A percentile compares a stretch with the other conserved stretches of the same genome.
Evolutionary conservation across 2,113 vertebrate species (phyloP).

Genomic region (Cyanoliseus patagonus): DNA sequence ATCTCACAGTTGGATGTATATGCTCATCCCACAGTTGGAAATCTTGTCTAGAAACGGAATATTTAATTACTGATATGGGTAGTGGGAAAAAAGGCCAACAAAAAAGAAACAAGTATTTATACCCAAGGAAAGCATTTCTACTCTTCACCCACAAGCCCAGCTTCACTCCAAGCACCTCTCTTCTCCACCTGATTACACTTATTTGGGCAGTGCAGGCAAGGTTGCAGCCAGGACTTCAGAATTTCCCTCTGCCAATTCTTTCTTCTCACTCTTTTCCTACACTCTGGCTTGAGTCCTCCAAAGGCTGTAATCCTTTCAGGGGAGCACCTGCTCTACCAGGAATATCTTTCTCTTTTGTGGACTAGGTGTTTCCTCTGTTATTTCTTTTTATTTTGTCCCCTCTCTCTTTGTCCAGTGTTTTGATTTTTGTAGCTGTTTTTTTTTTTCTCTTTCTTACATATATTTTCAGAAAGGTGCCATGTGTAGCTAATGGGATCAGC

Average conservation of each 20-base stretch:
- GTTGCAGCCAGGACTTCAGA: background rate
- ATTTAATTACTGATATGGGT: background rate
- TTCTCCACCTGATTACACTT: background rate
- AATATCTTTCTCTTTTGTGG: background rate
- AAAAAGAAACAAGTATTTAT: background rate
- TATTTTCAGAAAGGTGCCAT: background rate
- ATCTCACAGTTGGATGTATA: no score
- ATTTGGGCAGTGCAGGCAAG: background rate
- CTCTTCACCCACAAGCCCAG: background rate
- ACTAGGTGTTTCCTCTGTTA: background rate
- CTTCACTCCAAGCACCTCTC: background rate
- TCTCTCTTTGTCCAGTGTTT: background rate
- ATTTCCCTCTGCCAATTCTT: background rate
- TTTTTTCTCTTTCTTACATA: background rate
- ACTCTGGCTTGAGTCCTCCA: background rate
- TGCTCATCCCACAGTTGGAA: no score
- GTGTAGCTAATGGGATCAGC: background rate
- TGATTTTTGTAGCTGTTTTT: background rate
- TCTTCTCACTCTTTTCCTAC: background rate
- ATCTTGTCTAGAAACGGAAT: background rate
- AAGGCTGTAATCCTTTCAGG: background rate
- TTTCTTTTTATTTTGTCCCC: background rate
- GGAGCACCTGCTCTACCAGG: background rate
- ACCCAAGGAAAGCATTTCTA: background rate
- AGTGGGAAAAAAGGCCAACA: background rate